Percentiles rank a stretch among this genome's conserved stretches.
Evolutionary conservation across 2,113 vertebrate species (phyloP).

Genomic region (Melanerpes formicivorus): DNA sequence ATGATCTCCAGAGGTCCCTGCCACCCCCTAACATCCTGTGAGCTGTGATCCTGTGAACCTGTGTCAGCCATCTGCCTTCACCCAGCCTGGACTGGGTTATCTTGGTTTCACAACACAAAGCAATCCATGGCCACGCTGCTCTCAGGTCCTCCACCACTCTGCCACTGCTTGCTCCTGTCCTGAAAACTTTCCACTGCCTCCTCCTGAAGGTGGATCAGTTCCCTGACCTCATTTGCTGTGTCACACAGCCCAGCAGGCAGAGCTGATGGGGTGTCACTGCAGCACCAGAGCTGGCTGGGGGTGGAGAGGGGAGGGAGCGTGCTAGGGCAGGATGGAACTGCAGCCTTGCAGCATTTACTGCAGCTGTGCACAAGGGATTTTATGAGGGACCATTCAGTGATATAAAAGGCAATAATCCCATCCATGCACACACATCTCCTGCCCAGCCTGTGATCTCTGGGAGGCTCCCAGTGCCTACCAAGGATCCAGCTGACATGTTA

Average conservation of each 20-base stretch:
- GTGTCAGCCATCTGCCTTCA: background rate
- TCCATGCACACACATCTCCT: background rate
- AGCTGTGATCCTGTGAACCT: too few species aligned
- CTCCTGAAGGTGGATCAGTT: background rate
- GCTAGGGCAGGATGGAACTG: background rate
- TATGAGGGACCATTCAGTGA: background rate
- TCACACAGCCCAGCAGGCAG: fast-evolving
- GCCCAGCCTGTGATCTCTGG: background rate
- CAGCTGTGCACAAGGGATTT: background rate
- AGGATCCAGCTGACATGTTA: slow-evolving; percentile 35
- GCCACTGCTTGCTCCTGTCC: background rate
- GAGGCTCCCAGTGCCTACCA: background rate
- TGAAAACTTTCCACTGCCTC: background rate
- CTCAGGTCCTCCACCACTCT: background rate
- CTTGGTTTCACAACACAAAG: background rate
- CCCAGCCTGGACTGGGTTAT: background rate
- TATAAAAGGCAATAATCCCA: slow-evolving; percentile 11
- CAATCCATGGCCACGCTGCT: background rate
- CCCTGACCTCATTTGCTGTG: background rate
- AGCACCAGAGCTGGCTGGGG: fast-evolving
- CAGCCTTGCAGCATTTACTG: slow-evolving; percentile 12
- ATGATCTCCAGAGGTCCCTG: too few species aligned
- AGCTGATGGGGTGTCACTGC: background rate
- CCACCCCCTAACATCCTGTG: too few species aligned
- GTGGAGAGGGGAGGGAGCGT: background rate